Percentiles rank a stretch among this genome's conserved stretches.
Conservation (phyloP, 2,888 invertebrate species). For the Lapara coniferarum region DNA sequence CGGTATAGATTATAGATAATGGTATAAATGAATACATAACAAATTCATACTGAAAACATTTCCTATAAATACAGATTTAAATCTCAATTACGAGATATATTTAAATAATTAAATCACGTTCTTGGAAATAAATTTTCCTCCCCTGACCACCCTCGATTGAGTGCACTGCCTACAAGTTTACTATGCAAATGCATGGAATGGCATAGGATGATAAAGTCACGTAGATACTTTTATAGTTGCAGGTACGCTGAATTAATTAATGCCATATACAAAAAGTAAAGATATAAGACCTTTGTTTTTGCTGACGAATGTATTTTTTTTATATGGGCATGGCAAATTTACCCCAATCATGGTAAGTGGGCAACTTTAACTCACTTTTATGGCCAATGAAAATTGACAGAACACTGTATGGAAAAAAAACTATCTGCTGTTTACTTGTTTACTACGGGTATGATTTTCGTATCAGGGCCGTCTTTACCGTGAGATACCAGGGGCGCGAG, state of each 20-base stretch:
- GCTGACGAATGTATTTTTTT: not conserved
- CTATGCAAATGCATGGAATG: conserved; percentile 8
- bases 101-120: not conserved
- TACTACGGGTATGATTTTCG: too few species aligned
- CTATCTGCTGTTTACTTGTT: too few species aligned
- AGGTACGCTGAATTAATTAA: conserved; percentile 14
- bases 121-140: not conserved
- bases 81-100: too few species aligned
- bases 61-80: too few species aligned
- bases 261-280: not conserved
- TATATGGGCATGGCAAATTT: not conserved
- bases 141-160: not conserved
- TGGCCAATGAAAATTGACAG: too few species aligned
- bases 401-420: too few species aligned
- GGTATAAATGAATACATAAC: too few species aligned
- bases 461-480: too few species aligned
- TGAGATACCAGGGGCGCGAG: too few species aligned
- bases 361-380: too few species aligned
- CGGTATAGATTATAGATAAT: too few species aligned
- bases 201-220: conserved; percentile 16
- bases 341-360: not conserved
- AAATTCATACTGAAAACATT: too few species aligned
- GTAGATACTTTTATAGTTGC: not conserved
- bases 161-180: not conserved
- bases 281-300: not conserved